Conservation (phyloP, 2,888 invertebrate genomes). For the Tineola bisselliella region DNA sequence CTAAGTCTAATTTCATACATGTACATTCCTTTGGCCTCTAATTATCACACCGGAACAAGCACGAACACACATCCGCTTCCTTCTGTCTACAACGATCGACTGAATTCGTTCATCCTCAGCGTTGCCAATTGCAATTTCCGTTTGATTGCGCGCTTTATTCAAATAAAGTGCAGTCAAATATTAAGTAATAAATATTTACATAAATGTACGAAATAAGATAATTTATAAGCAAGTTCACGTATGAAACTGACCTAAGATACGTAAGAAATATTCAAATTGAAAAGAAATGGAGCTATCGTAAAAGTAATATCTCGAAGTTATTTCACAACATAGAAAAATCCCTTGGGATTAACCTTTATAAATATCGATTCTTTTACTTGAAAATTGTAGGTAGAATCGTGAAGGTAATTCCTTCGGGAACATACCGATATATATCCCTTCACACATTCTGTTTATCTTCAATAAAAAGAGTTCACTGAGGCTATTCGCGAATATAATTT, state of each 20-base stretch:
- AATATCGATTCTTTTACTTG: conserved; percentile 5
- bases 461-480: not conserved
- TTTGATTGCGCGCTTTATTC: too few relatives aligned
- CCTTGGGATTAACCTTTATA: not conserved
- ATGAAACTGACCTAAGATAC: not conserved
- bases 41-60: too few relatives aligned
- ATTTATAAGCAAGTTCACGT: not conserved
- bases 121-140: too few relatives aligned
- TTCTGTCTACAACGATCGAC: too few relatives aligned
- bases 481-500: too few relatives aligned
- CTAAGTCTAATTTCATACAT: too few relatives aligned
- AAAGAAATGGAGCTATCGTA: not conserved
- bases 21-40: too few relatives aligned
- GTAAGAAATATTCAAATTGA: not conserved
- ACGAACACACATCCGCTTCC: too few relatives aligned
- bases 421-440: not conserved
- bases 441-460: not conserved
- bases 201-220: not conserved
- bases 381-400: not conserved
- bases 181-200: too few relatives aligned
- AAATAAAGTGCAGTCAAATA: too few relatives aligned
- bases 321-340: not conserved
- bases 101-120: too few relatives aligned
- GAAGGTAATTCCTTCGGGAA: not conserved
- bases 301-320: not conserved